Evolutionary conservation across 92 coral and sea anemone species (phyloP), one percentile per base, ranked within the genome.

Genomic region (Phymanthus crucifer): DNA sequence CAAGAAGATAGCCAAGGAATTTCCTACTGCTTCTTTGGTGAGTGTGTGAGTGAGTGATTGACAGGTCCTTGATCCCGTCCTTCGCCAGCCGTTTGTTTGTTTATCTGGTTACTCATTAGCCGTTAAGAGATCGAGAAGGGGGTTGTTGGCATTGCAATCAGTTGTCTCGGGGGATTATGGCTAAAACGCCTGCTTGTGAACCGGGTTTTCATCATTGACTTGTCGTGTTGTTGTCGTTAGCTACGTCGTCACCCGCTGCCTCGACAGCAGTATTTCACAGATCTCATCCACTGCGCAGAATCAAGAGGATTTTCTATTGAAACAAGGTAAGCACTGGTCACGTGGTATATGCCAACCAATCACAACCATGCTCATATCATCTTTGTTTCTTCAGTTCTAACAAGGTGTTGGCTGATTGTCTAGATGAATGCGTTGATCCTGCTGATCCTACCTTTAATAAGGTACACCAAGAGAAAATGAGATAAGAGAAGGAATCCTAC

Each of bases 221-320:
- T 38, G n/a, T 65, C 35, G 6, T 36, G 48, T 45, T 33, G 31
- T 73, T 66, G 78, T 79, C n/a, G n/a, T n/a, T n/a, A 93, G 98
- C 61, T 93, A n/a, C 96, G 98, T 70, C 96, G 93, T 73, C 98
- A 93, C 70, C 98, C 98, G n/a, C 77, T 91, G 26, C 98, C 98
- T 72, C 87, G 92, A 58, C 90, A 87, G 74, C 96, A 87, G 73
- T 86, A 89, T 70, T 93, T 93, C 66, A 19, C 93, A n/a, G 92
- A 89, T 76, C 88, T 93, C 11, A 85, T 84, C 33, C 89, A 89
- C 43, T 93, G 98, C 71, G 96, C 96, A 23, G 81, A 90, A 47
- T 87, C 96, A 71, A 93, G 89, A 65, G 98, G 96, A 56, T 93
- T 93, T 70, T 32, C 86, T 21, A 82, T 93, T 45, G 79, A 89